A percentile compares a stretch with the other conserved stretches of the same genome.
Evolutionary conservation across 2,797 vertebrate genomes (phyloP).

Genomic region (Oreortyx pictus): DNA sequence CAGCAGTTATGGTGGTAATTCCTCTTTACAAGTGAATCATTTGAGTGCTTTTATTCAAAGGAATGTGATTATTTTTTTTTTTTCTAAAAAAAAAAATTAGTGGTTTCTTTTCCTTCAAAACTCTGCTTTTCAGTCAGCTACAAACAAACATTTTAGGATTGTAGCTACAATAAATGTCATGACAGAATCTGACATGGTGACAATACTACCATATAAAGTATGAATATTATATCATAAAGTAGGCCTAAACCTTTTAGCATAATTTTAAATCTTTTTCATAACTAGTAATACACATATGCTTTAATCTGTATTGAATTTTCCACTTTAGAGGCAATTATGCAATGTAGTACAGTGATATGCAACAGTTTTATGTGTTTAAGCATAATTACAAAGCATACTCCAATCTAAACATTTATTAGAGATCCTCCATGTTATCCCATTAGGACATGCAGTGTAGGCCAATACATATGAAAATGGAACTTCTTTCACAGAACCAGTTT

Average conservation of each 20-base stretch:
- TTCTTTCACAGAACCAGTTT: not conserved
- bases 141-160: not conserved
- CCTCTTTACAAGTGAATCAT: not conserved
- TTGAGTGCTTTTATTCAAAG: not conserved
- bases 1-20: not conserved
- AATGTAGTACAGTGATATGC: not conserved
- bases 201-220: not conserved
- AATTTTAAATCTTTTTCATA: not conserved
- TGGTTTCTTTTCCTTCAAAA: not conserved
- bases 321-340: not conserved
- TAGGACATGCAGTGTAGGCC: not conserved
- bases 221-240: not conserved
- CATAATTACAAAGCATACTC: not conserved
- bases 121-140: not conserved
- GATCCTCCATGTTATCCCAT: not conserved
- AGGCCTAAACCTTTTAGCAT: fast-evolving
- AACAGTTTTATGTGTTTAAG: not conserved
- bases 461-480: not conserved
- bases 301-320: not conserved
- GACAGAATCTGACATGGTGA: not conserved
- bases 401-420: not conserved
- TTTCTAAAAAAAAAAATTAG: not conserved
- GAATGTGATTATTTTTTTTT: fast-evolving
- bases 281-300: not conserved
- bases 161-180: not conserved